Evolutionary conservation across 2,797 vertebrate genomes (phyloP).

Genomic region (Chromobotia macracanthus): DNA sequence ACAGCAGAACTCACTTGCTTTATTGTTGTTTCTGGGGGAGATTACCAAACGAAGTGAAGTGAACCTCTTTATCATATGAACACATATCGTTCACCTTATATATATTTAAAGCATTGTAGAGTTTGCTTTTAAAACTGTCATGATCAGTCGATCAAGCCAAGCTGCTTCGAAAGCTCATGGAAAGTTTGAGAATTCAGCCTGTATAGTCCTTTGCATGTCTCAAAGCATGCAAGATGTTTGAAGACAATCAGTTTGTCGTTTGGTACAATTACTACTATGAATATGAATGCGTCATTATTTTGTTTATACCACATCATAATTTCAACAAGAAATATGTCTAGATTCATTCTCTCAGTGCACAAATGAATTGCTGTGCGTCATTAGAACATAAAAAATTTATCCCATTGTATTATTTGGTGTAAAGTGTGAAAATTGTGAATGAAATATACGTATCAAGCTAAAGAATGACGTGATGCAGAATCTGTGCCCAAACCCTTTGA

Average conservation of each 20-base stretch:
- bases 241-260: constrained; percentile 50
- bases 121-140: constrained; percentile 31
- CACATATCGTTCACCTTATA: constrained; percentile 12
- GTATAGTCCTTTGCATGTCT: constrained; percentile 44
- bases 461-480: neutral
- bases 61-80: constrained; percentile 6
- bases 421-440: constrained; percentile 11
- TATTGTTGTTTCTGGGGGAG: neutral
- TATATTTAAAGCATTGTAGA: constrained; percentile 41
- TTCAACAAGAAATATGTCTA: constrained; percentile 3
- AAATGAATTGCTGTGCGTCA: neutral
- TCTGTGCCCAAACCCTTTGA: constrained; percentile 25
- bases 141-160: constrained; percentile 29
- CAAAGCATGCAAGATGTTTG: constrained; percentile 55
- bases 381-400: neutral
- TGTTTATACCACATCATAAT: neutral
- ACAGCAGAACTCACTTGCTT: neutral
- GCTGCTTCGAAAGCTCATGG: constrained; percentile 7
- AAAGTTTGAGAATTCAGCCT: constrained; percentile 33
- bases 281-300: constrained; percentile 29
- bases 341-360: neutral
- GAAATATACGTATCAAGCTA: constrained; percentile 10
- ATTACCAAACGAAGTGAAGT: constrained; percentile 21
- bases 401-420: constrained; percentile 10
- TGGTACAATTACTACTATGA: constrained; percentile 5